These are phyloP conservation scores for Miltochrista miniata DNA, from an alignment of 2,888 invertebrate genomes.

Conservation along the genomic window DNA sequence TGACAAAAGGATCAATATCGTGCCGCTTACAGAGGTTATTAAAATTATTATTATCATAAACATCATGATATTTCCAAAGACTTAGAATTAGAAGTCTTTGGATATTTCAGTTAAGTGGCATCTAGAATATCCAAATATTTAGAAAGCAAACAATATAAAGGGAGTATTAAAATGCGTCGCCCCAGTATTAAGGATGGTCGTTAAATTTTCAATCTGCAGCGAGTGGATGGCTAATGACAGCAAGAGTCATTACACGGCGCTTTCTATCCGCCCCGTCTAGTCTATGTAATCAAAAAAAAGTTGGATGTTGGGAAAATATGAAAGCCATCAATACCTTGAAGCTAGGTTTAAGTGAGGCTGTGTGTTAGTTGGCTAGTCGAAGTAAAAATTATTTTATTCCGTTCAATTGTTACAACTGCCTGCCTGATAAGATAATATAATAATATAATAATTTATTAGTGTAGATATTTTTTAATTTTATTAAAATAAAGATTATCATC, in stretches of 20 bases:
- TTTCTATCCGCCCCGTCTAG: slow-evolving; percentile 19
- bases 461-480: no score
- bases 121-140: slow-evolving; percentile 9
- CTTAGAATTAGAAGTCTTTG: no score
- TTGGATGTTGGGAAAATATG: slow-evolving; percentile 14
- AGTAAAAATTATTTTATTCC: no score
- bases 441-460: no score
- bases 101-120: not conserved
- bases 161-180: slow-evolving; percentile 24
- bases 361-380: no score
- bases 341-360: not conserved
- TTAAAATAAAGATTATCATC: no score
- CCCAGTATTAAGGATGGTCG: slow-evolving; percentile 32
- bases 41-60: no score
- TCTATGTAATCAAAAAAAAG: slow-evolving; percentile 28
- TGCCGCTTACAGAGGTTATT: no score
- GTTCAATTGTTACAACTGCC: no score
- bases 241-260: slow-evolving; percentile 48
- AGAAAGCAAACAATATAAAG: slow-evolving; percentile 28
- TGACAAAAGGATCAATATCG: no score
- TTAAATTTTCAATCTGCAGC: slow-evolving; percentile 38
- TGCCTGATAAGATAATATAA: no score
- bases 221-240: slow-evolving; percentile 47
- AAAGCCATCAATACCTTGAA: slow-evolving; percentile 5
- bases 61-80: not conserved